Base-by-base conservation (phyloP, 2,888 invertebrate species). In the Cataglyphis livida region DNA sequence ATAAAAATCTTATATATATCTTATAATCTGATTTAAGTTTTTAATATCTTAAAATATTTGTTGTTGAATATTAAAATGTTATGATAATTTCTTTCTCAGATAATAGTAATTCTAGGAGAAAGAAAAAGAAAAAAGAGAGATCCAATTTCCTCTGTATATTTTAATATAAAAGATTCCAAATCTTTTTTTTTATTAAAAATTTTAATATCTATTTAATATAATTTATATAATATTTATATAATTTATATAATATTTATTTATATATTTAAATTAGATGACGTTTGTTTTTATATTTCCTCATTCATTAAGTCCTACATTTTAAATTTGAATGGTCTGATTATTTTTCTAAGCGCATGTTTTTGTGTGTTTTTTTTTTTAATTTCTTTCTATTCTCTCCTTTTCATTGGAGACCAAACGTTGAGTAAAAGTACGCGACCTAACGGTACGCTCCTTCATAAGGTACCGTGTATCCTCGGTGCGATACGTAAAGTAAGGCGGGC, bases 401-500 rank as follows among this genome's bases (percentile, higher is more conserved):
- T 59, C 38, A 70, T 59, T 35, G 28, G 61, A 18, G 59, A 12
- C 35, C 18, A n/a, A 73, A 15, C 62, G 65, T 41, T 57, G 73
- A 83, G 87, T 88, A 88, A 86, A 87, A 84, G 89, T 86, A 85
- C 70, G 82, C 64, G 82, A 62, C 82, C 78, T 84, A 86, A 88
- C 75, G 85, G 88, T 81, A 61, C 82, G 86, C 79, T 88, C 84
- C 83, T 84, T 87, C 82, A 21, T 65, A 79, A 85, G 84, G 84
- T 79, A 87, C 87, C 84, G 89, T 71, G 84, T 88, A 88, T 88
- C 89, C 87, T 88, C 88, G 84, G 85, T 84, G 89, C 89, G 91
- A 92, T 92, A 92, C 93, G 92, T 93, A 93, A 93, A 94, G 94
- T 94, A 94, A 94, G 94, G 93, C 94, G 94, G 94, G 94, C 94